Base-by-base conservation (phyloP, 2,888 invertebrate species). In the Antheraea assamensis region DNA sequence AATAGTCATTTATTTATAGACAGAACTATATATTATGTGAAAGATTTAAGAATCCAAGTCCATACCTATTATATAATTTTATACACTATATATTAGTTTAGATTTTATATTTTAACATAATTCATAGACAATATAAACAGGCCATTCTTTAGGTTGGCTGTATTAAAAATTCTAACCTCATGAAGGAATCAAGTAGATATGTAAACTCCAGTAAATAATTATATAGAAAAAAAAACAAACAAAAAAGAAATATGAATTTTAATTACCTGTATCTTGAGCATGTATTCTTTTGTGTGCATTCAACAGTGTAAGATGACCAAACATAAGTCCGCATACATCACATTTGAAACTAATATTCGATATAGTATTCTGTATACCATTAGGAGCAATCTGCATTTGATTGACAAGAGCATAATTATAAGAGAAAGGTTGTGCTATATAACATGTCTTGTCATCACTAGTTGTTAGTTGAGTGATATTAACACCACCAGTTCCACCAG, bases 261-360 rank as follows among this genome's bases (percentile, higher is more conserved):
- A 72, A 66, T 90, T 91, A 88, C 95, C 95, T 82, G 95, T 91
- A 79, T 95, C 96, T 81, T 96, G 96, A 75, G 96, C 96, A 87
- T 97, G 97, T 84, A 97, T 96, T 80, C 97, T 96, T 92, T 98
- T 98, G 89, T 98, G 98, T 84, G 98, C 97, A 91, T 97, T 98
- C n/a, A 98, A 92, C 75, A 98, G 89, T 71, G 97, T 96, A 78
- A 98, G 95, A 86, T 98, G 98, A 1, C 97, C 97, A 88, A 98
- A 98, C 95, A 97, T 97, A 76, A 98, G 93, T 70, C 98, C 98
- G 85, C 98, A 98, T 15, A 98, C 97, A 89, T 98, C 98, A 90
- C 98, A 98, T 91, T 98, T 98, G 88, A 97, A 98, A 81, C 97
- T 97, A 42, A 98, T 97, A 85, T 97, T 97, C 24, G 97, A 96